phyloP scores from a whole-genome alignment of 2,888 invertebrate genomes.

The Seira ritae region DNA sequence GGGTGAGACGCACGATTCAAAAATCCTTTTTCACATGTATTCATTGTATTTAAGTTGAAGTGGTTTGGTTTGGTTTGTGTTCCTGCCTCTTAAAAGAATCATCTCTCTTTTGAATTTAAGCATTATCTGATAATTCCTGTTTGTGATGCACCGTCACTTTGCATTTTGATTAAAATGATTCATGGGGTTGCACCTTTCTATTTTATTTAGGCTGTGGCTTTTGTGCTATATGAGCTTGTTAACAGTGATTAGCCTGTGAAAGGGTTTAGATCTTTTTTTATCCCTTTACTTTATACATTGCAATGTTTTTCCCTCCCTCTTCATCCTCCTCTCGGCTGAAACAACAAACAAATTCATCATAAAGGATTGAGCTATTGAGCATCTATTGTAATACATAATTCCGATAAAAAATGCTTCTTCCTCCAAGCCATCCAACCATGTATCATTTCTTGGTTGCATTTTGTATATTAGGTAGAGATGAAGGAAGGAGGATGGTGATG shows the following conservation, averaged over 20 bases:
- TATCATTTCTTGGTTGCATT: neutral
- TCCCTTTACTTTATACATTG: neutral
- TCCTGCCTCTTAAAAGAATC: neutral
- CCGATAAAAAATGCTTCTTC: too few relatives aligned
- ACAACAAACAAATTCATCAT: neutral
- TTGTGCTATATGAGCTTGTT: constrained; percentile 53
- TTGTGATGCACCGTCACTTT: constrained; percentile 53
- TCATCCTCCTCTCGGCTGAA: too few relatives aligned
- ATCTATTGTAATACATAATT: too few relatives aligned
- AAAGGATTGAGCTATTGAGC: neutral
- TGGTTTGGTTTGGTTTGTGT: neutral
- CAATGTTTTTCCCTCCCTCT: too few relatives aligned
- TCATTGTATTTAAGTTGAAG: neutral
- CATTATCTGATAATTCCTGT: constrained; percentile 43
- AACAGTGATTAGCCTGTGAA: constrained; percentile 31
- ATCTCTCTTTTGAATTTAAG: constrained; percentile 32
- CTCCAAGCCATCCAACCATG: neutral
- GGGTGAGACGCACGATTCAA: too few relatives aligned
- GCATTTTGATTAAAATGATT: neutral
- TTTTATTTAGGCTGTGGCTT: neutral
- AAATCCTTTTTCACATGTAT: too few relatives aligned
- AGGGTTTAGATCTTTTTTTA: constrained; percentile 35
- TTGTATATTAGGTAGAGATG: constrained; percentile 24
- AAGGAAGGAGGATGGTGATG: constrained; percentile 38
- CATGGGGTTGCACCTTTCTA: constrained; percentile 40